These are phyloP conservation scores for Poecilia wingei DNA, from an alignment of 2,797 vertebrate genomes.

Conservation along the genomic window DNA sequence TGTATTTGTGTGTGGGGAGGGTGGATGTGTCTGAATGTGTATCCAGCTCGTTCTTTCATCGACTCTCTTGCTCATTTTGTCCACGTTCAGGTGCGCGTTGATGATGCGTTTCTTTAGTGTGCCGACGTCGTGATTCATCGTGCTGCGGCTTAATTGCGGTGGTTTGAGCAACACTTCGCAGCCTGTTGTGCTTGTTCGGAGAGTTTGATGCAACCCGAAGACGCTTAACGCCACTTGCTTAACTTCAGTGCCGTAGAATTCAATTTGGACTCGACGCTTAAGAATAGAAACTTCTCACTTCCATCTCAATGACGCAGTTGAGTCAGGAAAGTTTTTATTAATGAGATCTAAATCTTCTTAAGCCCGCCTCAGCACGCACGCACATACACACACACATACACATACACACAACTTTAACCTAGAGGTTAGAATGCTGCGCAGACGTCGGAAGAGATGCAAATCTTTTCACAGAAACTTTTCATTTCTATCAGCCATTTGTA, in stretches of 20 bases:
- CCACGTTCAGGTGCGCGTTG: slow-evolving; percentile 35
- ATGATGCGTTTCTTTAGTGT: slow-evolving; percentile 13
- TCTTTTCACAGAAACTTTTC: neutral
- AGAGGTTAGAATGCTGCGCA: neutral
- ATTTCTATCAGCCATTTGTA: neutral
- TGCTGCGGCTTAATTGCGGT: slow-evolving; percentile 6
- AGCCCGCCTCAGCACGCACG: neutral
- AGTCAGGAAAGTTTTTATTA: neutral
- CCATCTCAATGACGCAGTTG: too few species aligned
- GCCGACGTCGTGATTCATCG: slow-evolving; percentile 17
- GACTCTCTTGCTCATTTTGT: slow-evolving; percentile 9
- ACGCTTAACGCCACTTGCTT: neutral
- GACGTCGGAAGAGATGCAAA: neutral
- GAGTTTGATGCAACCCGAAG: slow-evolving; percentile 14
- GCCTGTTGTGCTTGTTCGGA: slow-evolving; percentile 34
- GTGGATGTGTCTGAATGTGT: slow-evolving; percentile 23
- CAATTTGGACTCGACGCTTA: neutral
- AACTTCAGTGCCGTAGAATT: neutral
- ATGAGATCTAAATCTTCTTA: neutral
- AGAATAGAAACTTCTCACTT: neutral
- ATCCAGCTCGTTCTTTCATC: slow-evolving; percentile 21
- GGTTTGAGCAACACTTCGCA: slow-evolving; percentile 13
- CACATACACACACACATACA: too few species aligned
- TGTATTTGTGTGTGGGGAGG: slow-evolving; percentile 19
- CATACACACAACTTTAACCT: too few species aligned